phyloP scores from a whole-genome alignment of 2,797 vertebrate genomes.

The Mus minutoides region DNA sequence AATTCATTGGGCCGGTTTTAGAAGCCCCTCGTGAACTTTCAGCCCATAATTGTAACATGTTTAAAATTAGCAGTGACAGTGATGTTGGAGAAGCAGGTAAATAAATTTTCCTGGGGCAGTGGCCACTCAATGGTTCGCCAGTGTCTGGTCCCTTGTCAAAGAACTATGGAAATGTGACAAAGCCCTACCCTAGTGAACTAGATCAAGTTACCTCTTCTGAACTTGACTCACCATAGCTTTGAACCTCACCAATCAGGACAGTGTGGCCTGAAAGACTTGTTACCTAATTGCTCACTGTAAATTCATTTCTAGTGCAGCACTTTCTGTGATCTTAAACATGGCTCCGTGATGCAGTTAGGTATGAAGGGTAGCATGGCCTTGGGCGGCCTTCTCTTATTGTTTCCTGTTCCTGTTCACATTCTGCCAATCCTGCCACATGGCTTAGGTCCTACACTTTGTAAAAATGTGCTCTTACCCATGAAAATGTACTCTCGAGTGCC shows the following conservation, averaged over 20 bases:
- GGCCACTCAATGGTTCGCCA: constrained; percentile 35
- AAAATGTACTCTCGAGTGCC: not conserved
- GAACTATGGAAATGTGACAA: not conserved
- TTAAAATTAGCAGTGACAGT: constrained; percentile 63
- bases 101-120: not conserved
- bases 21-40: not conserved
- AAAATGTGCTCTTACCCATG: not conserved
- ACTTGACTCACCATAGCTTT: not conserved
- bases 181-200: not conserved
- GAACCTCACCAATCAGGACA: not conserved
- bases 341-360: not conserved
- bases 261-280: not conserved
- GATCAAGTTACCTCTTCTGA: not conserved
- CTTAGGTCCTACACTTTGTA: not conserved
- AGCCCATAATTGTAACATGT: not conserved
- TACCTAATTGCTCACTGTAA: constrained; percentile 1
- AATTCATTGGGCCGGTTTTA: constrained; percentile 24
- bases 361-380: not conserved
- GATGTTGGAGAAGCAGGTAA: constrained; percentile 51
- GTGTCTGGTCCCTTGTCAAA: constrained; percentile 13
- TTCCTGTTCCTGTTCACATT: not conserved
- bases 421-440: not conserved
- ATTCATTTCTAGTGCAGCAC: not conserved
- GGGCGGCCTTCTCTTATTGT: not conserved
- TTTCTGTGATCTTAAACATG: not conserved